Conservation (phyloP, 2,113 vertebrate genomes). For the Martes martes region DNA sequence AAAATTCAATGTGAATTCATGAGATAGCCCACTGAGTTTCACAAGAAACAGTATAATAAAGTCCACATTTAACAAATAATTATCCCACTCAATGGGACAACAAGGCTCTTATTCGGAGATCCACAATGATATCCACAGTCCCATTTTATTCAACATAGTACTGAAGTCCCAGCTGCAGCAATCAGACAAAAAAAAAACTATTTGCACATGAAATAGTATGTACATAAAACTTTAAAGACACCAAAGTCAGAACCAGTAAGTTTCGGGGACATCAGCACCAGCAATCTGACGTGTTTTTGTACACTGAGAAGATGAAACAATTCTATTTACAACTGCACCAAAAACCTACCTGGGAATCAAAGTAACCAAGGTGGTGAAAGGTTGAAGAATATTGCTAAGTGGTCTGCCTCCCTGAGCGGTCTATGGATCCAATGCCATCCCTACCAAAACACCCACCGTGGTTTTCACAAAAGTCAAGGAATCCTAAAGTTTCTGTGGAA, state of each 20-base stretch:
- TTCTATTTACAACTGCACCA: not conserved
- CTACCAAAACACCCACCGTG: too few relatives aligned
- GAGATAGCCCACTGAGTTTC: not conserved
- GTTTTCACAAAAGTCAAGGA: not conserved
- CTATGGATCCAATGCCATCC: too few relatives aligned
- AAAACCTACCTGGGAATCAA: not conserved
- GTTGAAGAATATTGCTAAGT: not conserved
- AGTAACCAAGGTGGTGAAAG: not conserved
- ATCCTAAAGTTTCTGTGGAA: not conserved
- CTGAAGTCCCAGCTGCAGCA: not conserved
- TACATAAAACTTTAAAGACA: not conserved
- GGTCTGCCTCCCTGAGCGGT: not conserved
- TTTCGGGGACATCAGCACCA: not conserved
- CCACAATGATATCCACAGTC: not conserved
- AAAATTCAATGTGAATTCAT: not conserved
- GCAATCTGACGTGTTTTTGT: not conserved
- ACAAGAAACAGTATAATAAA: not conserved
- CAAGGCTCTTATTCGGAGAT: not conserved
- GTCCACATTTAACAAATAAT: not conserved
- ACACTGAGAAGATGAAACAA: not conserved
- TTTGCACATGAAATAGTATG: not conserved
- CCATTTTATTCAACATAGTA: not conserved
- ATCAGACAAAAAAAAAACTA: not conserved
- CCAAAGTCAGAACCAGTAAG: not conserved
- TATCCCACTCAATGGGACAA: not conserved